Evolutionary conservation across 2,797 vertebrate species (phyloP).

Genomic region (Acrossocheilus fasciatus): DNA sequence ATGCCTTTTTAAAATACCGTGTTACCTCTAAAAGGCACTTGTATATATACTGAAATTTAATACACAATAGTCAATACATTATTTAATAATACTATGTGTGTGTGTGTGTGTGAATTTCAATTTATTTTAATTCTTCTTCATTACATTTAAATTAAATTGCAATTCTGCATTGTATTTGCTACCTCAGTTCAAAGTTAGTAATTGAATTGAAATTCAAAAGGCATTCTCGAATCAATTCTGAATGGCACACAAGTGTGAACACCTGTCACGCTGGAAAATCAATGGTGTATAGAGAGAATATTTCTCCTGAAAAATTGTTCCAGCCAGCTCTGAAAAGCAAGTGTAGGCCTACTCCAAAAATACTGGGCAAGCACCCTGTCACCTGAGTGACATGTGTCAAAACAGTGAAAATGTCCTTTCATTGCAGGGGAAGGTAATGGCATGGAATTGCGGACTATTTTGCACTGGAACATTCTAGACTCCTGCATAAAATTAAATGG

Average conservation of each 20-base stretch:
- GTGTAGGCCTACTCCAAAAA: conserved; percentile 47
- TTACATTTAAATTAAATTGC: no score
- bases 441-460: conserved; percentile 52
- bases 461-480: conserved; percentile 33
- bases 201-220: neutral
- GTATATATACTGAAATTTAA: neutral
- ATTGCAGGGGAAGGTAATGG: conserved; percentile 53
- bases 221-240: neutral
- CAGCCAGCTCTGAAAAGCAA: conserved; percentile 47
- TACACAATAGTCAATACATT: no score
- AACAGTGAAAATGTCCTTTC: conserved; percentile 41
- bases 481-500: conserved; percentile 23
- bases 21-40: neutral
- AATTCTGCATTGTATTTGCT: neutral
- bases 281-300: neutral
- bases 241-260: neutral
- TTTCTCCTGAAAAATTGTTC: conserved; percentile 39
- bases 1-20: neutral
- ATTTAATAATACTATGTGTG: no score
- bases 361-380: conserved; percentile 36
- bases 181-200: neutral
- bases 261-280: neutral
- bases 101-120: neutral
- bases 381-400: conserved; percentile 60
- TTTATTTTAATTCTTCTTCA: neutral